A percentile compares a stretch with the other conserved stretches of the same genome.
These are phyloP conservation scores for Acanthopleura granulata DNA, from an alignment of 2,888 invertebrate genomes.

Conservation along the genomic window DNA sequence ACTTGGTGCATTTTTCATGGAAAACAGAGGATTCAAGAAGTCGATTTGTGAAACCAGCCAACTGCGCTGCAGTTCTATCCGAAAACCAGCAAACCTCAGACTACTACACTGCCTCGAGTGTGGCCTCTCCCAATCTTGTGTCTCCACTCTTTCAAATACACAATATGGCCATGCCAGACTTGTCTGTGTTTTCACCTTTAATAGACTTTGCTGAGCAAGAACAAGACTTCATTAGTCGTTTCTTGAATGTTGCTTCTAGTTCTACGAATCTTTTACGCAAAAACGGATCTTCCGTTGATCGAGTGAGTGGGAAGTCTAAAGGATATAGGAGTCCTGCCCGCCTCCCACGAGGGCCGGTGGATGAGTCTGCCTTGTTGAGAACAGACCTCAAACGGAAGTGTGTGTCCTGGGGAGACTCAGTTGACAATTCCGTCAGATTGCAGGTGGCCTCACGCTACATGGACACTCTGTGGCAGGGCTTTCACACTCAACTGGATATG, in stretches of 20 bases:
- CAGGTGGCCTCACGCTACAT: conserved; percentile 60
- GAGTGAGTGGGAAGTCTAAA: conserved; percentile 10
- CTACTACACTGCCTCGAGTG: conserved; percentile 51
- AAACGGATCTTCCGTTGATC: conserved; percentile 29
- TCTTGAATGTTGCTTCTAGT: conserved; percentile 65
- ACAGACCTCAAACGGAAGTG: conserved; percentile 61
- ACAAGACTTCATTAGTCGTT: conserved; percentile 62
- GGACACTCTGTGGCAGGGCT: conserved; percentile 62
- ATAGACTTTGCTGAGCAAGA: conserved; percentile 61
- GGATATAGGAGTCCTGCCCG: conserved; percentile 34
- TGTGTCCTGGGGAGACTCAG: conserved; percentile 68
- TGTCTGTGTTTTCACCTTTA: conserved; percentile 56
- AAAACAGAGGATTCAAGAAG: conserved; percentile 39
- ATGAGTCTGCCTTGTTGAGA: conserved; percentile 55
- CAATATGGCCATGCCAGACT: conserved; percentile 57
- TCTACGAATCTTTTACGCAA: conserved; percentile 63
- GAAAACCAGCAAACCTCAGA: conserved; percentile 51
- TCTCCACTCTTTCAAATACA: conserved; percentile 57
- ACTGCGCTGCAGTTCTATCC: conserved; percentile 15
- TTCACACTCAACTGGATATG: conserved; percentile 55
- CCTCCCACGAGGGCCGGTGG: conserved; percentile 34
- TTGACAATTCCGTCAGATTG: conserved; percentile 55
- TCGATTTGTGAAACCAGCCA: conserved; percentile 11
- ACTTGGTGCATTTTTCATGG: conserved; percentile 55
- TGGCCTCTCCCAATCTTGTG: conserved; percentile 56